Conservation (phyloP, 2,888 invertebrate genomes). For the Drosophila kanekoi region DNA sequence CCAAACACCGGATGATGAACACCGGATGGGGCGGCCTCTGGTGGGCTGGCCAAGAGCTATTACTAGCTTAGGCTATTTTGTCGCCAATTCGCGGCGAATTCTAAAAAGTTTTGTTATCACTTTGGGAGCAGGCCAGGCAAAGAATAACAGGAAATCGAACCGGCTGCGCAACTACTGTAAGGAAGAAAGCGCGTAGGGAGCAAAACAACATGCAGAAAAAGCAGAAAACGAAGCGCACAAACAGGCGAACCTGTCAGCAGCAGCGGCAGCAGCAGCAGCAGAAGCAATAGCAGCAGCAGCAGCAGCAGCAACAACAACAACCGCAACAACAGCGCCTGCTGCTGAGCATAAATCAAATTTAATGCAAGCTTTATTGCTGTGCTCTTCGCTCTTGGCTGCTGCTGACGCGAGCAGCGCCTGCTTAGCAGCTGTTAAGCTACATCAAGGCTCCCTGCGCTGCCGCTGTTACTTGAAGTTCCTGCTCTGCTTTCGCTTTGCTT, state of each 20-base stretch:
- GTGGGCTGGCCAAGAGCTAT: constrained; percentile 40
- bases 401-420: background rate
- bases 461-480: background rate
- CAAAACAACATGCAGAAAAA: background rate
- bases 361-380: background rate
- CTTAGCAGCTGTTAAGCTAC: background rate
- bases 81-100: constrained; percentile 56
- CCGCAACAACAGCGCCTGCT: constrained; percentile 42
- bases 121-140: constrained; percentile 47
- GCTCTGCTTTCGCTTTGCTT: background rate
- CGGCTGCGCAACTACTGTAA: constrained; percentile 70
- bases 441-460: background rate
- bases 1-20: constrained; percentile 72
- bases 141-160: constrained; percentile 82
- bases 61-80: constrained; percentile 38
- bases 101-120: constrained; percentile 65
- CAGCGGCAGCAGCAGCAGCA: constrained; percentile 43
- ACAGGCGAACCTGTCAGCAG: constrained; percentile 31
- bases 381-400: background rate
- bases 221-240: background rate
- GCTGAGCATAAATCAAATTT: constrained; percentile 38
- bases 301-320: constrained; percentile 43
- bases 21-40: constrained; percentile 72
- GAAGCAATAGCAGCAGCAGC: constrained; percentile 7
- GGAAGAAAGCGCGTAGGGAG: constrained; percentile 49